These are phyloP conservation scores for Microtus oregoni DNA, from an alignment of 2,113 vertebrate genomes.

Conservation along the genomic window DNA sequence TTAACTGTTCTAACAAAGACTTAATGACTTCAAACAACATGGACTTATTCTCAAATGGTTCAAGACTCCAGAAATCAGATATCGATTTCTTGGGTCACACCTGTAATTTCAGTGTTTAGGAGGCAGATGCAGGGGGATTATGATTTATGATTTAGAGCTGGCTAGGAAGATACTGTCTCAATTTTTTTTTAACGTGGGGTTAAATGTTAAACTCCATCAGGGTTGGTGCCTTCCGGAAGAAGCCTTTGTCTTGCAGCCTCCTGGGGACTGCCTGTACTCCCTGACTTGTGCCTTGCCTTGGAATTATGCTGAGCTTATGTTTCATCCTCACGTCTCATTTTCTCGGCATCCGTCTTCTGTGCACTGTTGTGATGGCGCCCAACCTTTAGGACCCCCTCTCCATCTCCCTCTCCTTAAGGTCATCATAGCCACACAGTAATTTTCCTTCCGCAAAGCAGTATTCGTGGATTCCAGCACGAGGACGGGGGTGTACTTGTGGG, in stretches of 20 bases:
- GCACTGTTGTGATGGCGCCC: background rate
- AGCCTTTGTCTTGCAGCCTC: background rate
- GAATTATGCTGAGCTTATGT: background rate
- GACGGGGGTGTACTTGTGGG: background rate
- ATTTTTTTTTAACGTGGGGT: background rate
- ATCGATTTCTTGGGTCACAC: background rate
- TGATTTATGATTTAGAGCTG: background rate
- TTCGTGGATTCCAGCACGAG: background rate
- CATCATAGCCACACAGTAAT: background rate
- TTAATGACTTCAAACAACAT: background rate
- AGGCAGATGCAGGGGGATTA: background rate
- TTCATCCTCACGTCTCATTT: background rate
- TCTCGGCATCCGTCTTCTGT: background rate
- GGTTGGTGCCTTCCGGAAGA: background rate
- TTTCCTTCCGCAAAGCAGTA: background rate
- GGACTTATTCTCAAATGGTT: background rate
- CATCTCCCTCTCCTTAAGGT: background rate
- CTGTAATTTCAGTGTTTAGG: background rate
- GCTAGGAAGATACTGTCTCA: background rate
- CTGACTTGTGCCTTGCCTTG: background rate
- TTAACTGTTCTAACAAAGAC: background rate
- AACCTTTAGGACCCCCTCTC: background rate
- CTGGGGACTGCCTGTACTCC: background rate
- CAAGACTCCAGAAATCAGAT: background rate
- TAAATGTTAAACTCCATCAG: background rate